These are phyloP conservation scores for Dromius quadrimaculatus DNA, from an alignment of 2,888 invertebrate species.

Conservation along the genomic window DNA sequence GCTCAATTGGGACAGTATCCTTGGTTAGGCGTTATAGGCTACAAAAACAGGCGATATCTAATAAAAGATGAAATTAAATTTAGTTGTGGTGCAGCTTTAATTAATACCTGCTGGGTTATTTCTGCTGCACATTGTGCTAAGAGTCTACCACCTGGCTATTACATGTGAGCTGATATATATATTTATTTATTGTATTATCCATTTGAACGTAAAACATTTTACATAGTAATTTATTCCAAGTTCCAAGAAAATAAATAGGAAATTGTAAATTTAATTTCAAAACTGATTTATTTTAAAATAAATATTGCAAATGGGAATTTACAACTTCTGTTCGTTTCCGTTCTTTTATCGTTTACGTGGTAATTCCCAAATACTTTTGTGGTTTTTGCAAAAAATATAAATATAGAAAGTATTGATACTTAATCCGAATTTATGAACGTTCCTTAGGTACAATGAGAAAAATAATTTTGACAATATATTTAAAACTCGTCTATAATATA, in stretches of 20 bases:
- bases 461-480: too few species aligned
- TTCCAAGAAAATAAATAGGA: too few species aligned
- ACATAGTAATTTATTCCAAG: too few species aligned
- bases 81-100: conserved; percentile 65
- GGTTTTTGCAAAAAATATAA: neutral
- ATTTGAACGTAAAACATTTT: too few species aligned
- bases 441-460: too few species aligned
- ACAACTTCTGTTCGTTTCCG: neutral
- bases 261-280: too few species aligned
- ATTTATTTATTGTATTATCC: conserved; percentile 12
- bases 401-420: too few species aligned
- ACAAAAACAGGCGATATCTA: conserved; percentile 60
- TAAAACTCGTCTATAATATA: too few species aligned
- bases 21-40: conserved; percentile 74
- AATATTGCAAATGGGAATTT: conserved; percentile 6
- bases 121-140: conserved; percentile 67
- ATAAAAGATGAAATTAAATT: conserved; percentile 55
- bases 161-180: conserved; percentile 47
- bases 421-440: too few species aligned
- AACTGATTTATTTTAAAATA: neutral
- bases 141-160: conserved; percentile 52
- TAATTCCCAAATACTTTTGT: neutral
- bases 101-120: conserved; percentile 63
- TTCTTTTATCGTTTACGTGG: neutral
- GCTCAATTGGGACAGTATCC: conserved; percentile 74